Base-by-base conservation (phyloP, 37 sponge, comb jelly and placozoan genomes). In the Sycon ciliatum region DNA sequence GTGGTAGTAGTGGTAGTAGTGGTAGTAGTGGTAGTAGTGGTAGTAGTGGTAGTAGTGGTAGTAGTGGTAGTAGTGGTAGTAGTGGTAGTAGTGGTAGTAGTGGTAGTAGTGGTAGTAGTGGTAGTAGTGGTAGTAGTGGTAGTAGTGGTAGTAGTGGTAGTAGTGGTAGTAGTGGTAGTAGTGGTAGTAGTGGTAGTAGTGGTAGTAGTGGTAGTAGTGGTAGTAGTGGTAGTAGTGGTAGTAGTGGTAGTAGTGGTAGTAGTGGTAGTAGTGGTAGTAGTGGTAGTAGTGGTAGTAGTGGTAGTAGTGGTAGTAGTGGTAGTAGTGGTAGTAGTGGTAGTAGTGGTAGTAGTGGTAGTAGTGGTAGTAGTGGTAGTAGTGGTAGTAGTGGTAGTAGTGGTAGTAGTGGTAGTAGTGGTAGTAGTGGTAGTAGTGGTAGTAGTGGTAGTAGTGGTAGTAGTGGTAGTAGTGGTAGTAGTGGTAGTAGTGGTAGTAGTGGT, bases 11-110 rank as follows among this genome's bases (percentile, higher is more conserved):
- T 46, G 52, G 52, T 46, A 46, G 52, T 46, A 46, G 52, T 46
- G 52, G 52, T 46, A 46, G 52, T 46, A 46, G 52, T 46, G 52
- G 52, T 46, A 46, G 52, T 46, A 46, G 52, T 46, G 52, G 52
- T 46, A 46, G 52, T 46, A 46, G 52, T 46, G 52, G 52, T 46
- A 46, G 52, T 46, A 46, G 52, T 46, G 52, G 52, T 46, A 46
- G 52, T 46, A 46, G 52, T 46, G 52, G 52, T 46, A 46, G 52
- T 46, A 46, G 52, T 46, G 52, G 52, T 46, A 46, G 52, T 46
- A 46, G 52, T 46, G 52, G 52, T 46, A 46, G 52, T 46, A 46
- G 52, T 46, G 52, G 52, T 46, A 46, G 52, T 46, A 46, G 52
- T 46, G 52, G 52, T 46, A 46, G 52, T 46, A 46, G 52, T 46